Evolutionary conservation across 1,140 invertebrate species (phyloP), one percentile per base, ranked within the genome.

Genomic region (Centruroides vittatus): DNA sequence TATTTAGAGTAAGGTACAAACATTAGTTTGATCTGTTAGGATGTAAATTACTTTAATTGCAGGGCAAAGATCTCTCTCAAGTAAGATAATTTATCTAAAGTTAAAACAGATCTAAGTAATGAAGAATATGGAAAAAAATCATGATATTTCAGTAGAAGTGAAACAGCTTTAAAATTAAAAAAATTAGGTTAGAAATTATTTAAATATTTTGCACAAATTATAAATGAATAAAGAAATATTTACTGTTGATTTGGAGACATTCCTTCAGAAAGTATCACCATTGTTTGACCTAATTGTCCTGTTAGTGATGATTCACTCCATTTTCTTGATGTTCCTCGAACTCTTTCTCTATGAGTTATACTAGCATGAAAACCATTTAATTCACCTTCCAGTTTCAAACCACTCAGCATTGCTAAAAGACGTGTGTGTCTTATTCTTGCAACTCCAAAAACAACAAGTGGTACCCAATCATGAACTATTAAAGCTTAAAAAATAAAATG

Each of bases 191-290:
- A 23, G 23, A 23, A 23, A 23, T 23, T 23, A 23, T 23, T 23
- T 23, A 1, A 23, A 23, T 23, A 23, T 23, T 23, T 23, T 23
- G 23, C 23, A 23, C 23, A 23, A 23, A 23, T 23, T 23, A 23
- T 23, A 23, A 1, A 23, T 23, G 23, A 41, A 41, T 41, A 8
- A 41, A 41, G 41, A 41, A 35, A 23, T 57, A 78, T 79, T 78
- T 70, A 88, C 84, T 95, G 91, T 72, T 93, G 88, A 74, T 83
- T 88, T 1, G 90, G 89, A 7, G 88, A 84, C 10, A 86, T 82
- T 8, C 92, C 92, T 75, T 96, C 93, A 0, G 94, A 75, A 35
- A 98, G 74, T 47, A 93, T 88, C 61, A 98, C 93, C 84, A 88
- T 93, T 3, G 90, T 89, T 53, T 89, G 80, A 3, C 91, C 92